Evolutionary conservation across 2,797 vertebrate genomes (phyloP).

Genomic region (Cyclura pinguis): DNA sequence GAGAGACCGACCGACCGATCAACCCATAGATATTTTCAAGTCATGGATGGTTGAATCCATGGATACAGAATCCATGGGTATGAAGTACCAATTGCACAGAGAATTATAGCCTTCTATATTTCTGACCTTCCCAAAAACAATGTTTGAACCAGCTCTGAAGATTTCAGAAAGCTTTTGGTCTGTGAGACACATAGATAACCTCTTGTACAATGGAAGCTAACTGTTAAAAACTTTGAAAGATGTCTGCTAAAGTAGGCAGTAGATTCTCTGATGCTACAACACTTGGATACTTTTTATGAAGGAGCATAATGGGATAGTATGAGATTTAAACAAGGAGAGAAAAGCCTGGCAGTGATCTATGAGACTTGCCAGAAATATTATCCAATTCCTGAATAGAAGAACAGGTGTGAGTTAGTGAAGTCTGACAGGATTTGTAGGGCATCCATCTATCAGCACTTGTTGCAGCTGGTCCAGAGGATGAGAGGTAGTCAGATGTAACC

Average conservation of each 20-base stretch:
- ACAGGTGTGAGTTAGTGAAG: conserved; percentile 43
- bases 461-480: conserved; percentile 29
- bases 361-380: conserved; percentile 23
- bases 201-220: not conserved
- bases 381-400: conserved; percentile 6
- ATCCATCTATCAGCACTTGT: conserved; percentile 28
- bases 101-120: too few species aligned
- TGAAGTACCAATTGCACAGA: too few species aligned
- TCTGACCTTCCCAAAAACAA: not conserved
- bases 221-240: not conserved
- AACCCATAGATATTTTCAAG: too few species aligned
- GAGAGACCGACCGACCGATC: too few species aligned
- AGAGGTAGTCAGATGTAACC: conserved; percentile 22
- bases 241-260: not conserved
- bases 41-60: too few species aligned
- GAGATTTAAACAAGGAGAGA: not conserved
- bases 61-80: too few species aligned
- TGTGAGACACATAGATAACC: not conserved
- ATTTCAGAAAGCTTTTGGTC: not conserved
- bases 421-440: conserved; percentile 21
- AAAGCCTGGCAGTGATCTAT: conserved; percentile 23
- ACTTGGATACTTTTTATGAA: not conserved
- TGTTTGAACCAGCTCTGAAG: not conserved
- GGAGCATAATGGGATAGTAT: not conserved
- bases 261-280: not conserved